Conservation (phyloP, 2,888 invertebrate genomes). For the Halictus quadricinctus region DNA sequence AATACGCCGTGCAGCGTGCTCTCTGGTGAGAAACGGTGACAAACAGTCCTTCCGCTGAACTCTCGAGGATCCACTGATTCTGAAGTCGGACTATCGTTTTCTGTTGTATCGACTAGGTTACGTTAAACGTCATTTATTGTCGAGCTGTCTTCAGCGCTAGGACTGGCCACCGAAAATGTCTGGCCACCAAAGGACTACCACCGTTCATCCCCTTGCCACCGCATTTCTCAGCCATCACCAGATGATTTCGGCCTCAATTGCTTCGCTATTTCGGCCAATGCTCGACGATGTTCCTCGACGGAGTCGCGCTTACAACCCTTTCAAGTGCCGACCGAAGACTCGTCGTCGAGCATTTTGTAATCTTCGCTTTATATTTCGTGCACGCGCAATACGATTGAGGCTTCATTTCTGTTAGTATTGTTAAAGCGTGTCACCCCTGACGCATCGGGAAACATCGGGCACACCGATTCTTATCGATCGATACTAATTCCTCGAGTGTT, state of each 20-base stretch:
- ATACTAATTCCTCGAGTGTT: neutral
- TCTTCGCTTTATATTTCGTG: constrained; percentile 60
- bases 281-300: constrained; percentile 35
- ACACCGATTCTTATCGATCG: neutral
- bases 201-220: constrained; percentile 23
- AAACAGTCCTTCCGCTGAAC: neutral
- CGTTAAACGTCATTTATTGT: neutral
- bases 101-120: too few species aligned
- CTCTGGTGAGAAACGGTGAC: constrained; percentile 28
- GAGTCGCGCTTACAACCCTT: neutral
- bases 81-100: neutral
- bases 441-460: constrained; percentile 25
- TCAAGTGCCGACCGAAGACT: too few species aligned
- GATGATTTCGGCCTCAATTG: neutral
- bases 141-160: neutral
- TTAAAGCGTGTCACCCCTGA: constrained; percentile 38
- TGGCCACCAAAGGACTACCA: constrained; percentile 25
- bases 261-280: constrained; percentile 15
- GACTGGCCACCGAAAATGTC: constrained; percentile 13
- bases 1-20: constrained; percentile 37
- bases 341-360: constrained; percentile 34
- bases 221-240: constrained; percentile 22
- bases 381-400: constrained; percentile 52
- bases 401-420: constrained; percentile 59
- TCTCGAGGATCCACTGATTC: neutral